Evolutionary conservation across 2,888 invertebrate species (phyloP).

Genomic region (Catocala nupta): DNA sequence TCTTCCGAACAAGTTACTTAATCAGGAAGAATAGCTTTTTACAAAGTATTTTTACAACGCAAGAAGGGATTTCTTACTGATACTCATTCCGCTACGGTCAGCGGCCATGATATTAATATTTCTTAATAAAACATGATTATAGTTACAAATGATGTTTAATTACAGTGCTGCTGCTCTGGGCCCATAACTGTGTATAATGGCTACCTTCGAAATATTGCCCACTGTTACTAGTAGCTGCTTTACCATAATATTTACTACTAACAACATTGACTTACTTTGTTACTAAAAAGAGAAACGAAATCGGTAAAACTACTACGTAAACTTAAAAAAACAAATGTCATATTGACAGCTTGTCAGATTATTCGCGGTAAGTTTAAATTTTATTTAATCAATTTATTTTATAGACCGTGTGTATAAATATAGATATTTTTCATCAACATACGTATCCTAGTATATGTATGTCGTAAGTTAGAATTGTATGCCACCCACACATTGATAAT

Average conservation of each 20-base stretch:
- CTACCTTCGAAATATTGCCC: conserved; percentile 35
- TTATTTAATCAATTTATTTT: no score
- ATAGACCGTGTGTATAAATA: no score
- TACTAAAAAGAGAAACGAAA: no score
- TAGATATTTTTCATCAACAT: no score
- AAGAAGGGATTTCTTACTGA: conserved; percentile 21
- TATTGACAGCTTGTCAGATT: no score
- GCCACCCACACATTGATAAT: no score
- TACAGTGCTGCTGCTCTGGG: conserved; percentile 20
- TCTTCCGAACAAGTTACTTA: background rate
- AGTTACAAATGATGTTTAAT: conserved; percentile 42
- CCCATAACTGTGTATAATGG: conserved; percentile 37
- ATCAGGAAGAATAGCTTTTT: background rate
- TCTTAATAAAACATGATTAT: conserved; percentile 35
- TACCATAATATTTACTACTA: conserved; percentile 19
- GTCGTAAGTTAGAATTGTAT: no score
- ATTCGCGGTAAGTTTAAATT: no score
- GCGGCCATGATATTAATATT: conserved; percentile 22
- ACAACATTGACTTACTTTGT: conserved; percentile 30
- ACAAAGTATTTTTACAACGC: background rate
- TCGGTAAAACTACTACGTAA: no score
- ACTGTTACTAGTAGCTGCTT: conserved; percentile 23
- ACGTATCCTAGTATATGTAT: no score
- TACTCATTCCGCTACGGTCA: conserved; percentile 22
- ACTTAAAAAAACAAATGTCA: no score